Conservation (phyloP, 2,888 invertebrate genomes). For the Brachypterus glaber region DNA sequence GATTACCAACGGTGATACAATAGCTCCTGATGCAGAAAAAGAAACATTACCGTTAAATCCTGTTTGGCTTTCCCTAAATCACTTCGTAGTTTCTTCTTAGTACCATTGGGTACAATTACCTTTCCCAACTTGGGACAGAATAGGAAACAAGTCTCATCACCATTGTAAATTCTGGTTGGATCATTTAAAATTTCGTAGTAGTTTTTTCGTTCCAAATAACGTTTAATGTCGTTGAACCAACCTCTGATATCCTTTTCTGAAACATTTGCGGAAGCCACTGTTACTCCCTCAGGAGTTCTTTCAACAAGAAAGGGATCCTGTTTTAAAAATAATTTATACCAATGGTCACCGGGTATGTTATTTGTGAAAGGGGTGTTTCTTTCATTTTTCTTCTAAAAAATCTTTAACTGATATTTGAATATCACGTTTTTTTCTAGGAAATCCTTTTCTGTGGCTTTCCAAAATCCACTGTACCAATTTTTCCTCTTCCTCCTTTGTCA, state of each 20-base stretch:
- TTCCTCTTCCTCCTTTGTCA: neutral
- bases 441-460: neutral
- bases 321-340: slow-evolving; percentile 4
- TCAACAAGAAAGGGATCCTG: neutral
- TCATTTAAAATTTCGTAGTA: neutral
- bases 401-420: neutral
- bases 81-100: neutral
- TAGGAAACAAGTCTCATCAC: neutral
- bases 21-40: neutral
- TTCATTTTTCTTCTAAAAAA: neutral
- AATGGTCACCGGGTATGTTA: neutral
- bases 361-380: slow-evolving; percentile 4
- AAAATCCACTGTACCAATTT: neutral
- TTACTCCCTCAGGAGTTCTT: neutral
- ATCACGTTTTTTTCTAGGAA: neutral
- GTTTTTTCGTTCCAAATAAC: slow-evolving; percentile 1
- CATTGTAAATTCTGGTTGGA: neutral
- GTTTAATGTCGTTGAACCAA: slow-evolving; percentile 2
- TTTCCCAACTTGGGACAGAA: neutral
- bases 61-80: neutral
- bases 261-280: neutral
- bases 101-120: neutral
- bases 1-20: neutral
- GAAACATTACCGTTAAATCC: neutral
- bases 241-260: neutral